Evolutionary conservation across 2,797 vertebrate species (phyloP).

Genomic region (Dendrocincla tyrannina): DNA sequence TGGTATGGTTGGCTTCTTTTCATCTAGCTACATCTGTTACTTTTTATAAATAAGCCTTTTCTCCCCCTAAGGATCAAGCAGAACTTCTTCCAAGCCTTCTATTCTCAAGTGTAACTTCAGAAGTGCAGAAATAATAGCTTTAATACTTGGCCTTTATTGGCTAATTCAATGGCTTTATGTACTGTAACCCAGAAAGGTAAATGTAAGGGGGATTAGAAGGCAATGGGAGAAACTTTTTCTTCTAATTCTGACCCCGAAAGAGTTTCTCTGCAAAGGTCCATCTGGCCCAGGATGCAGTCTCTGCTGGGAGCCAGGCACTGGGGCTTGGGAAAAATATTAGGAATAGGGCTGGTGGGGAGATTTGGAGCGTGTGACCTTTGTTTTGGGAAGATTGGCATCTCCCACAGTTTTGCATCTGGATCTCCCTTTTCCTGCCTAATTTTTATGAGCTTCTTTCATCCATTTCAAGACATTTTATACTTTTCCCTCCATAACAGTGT

Average conservation of each 20-base stretch:
- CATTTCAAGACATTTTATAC: accelerated
- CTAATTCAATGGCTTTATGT: constrained; percentile 49
- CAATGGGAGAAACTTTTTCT: not conserved
- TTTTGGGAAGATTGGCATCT: not conserved
- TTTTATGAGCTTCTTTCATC: not conserved
- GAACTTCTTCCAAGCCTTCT: constrained; percentile 46
- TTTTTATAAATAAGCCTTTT: constrained; percentile 49
- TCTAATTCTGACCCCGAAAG: not conserved
- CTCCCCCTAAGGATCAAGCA: constrained; percentile 19
- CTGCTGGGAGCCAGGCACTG: not conserved
- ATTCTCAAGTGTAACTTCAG: constrained; percentile 53
- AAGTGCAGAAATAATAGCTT: constrained; percentile 55
- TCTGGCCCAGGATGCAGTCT: not conserved
- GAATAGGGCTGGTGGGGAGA: not conserved
- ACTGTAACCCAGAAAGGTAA: constrained; percentile 29
- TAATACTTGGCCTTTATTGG: constrained; percentile 60
- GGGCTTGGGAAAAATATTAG: not conserved
- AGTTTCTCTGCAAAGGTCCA: constrained; percentile 1
- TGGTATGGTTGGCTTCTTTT: constrained; percentile 36
- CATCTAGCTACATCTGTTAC: constrained; percentile 41
- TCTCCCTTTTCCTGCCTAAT: not conserved
- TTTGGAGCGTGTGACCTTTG: not conserved
- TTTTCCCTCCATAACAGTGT: not conserved
- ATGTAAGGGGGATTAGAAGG: constrained; percentile 40
- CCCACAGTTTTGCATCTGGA: not conserved